Conservation (phyloP, 1,140 invertebrate genomes). For the Cyrtorhinus lividipennis region DNA sequence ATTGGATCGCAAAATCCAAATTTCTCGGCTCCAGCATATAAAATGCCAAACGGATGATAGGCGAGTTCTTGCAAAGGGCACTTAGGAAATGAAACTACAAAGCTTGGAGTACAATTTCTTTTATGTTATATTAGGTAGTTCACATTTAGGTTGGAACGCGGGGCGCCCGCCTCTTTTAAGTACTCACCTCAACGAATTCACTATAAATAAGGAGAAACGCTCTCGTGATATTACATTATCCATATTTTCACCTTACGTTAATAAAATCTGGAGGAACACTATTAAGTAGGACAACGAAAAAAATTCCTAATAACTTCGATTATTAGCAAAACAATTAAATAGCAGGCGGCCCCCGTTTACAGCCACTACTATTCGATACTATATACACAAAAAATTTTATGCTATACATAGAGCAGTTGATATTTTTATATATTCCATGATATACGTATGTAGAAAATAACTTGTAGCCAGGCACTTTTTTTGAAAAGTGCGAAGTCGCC, state of each 20-base stretch:
- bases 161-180: constrained; percentile 7
- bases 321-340: no score
- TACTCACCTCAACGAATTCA: not conserved
- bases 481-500: constrained; percentile 13
- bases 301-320: no score
- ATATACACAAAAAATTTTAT: constrained; percentile 18
- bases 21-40: no score
- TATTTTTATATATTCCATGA: constrained; percentile 18
- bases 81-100: not conserved
- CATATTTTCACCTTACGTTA: constrained; percentile 7
- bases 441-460: constrained; percentile 21
- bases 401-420: constrained; percentile 19
- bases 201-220: constrained; percentile 15
- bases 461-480: constrained; percentile 5
- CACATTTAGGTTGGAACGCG: constrained; percentile 19
- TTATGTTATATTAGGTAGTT: constrained; percentile 21
- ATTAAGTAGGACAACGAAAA: constrained; percentile 5
- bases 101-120: constrained; percentile 21
- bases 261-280: not conserved
- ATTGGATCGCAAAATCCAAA: no score
- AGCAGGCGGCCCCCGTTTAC: not conserved
- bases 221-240: not conserved
- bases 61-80: no score
- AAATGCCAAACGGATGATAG: no score
- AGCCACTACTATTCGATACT: constrained; percentile 13